phyloP scores from a whole-genome alignment of 2,797 vertebrate species.

The Acipenser transmontanus region DNA sequence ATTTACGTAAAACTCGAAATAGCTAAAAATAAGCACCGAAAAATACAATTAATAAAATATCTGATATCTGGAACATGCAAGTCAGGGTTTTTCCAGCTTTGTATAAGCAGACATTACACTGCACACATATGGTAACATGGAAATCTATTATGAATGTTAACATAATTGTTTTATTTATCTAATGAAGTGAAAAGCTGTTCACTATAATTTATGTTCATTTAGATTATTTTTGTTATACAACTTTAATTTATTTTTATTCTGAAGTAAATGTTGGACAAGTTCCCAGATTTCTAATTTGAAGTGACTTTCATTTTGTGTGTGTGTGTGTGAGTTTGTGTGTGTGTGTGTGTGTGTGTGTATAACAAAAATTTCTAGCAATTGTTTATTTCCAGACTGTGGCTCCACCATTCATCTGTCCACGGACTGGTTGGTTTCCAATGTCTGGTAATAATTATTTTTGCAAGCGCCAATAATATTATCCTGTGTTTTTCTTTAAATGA shows the following conservation, averaged over 20 bases:
- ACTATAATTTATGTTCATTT: not conserved
- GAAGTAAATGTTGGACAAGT: not conserved
- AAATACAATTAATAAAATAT: too few relatives aligned
- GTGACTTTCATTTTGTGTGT: constrained; percentile 4
- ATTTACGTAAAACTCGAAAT: too few relatives aligned
- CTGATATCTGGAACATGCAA: too few relatives aligned
- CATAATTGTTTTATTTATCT: not conserved
- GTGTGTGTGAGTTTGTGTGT: too few relatives aligned
- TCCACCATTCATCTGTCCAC: constrained; percentile 15
- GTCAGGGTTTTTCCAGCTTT: too few relatives aligned
- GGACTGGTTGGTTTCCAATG: constrained; percentile 10
- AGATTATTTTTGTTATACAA: not conserved
- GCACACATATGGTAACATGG: too few relatives aligned
- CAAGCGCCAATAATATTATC: constrained; percentile 26
- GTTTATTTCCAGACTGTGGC: constrained; percentile 14
- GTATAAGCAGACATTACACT: too few relatives aligned
- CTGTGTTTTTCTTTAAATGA: constrained; percentile 19
- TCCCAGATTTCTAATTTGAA: not conserved
- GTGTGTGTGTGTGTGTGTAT: not conserved
- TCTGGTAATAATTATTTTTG: not conserved
- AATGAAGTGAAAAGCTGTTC: not conserved
- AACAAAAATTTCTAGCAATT: constrained; percentile 8
- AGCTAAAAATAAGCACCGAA: too few relatives aligned
- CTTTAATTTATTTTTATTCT: constrained; percentile 3
- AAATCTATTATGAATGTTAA: not conserved